phyloP scores from a whole-genome alignment of 2,113 vertebrate genomes.

The Mirza zaza region DNA sequence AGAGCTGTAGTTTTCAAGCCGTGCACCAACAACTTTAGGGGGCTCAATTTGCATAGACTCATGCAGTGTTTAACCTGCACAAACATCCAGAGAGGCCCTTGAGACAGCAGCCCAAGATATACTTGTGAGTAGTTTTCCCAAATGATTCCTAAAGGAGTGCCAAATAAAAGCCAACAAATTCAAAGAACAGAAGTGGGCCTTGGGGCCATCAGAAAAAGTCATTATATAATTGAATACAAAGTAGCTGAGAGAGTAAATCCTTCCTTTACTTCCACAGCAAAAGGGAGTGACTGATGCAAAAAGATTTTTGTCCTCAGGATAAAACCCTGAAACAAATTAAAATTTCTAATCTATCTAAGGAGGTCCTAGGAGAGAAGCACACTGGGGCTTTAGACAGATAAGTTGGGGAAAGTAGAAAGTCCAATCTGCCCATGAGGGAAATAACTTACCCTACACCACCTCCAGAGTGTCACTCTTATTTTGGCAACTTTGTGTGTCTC shows the following conservation, averaged over 20 bases:
- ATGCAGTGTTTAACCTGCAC: background rate
- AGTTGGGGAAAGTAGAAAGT: background rate
- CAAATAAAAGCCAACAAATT: constrained; percentile 20
- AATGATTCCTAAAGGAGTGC: background rate
- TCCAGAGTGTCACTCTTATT: background rate
- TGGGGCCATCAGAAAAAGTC: background rate
- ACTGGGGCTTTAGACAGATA: background rate
- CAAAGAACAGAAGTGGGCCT: background rate
- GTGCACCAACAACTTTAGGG: background rate
- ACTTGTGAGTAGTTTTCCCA: background rate
- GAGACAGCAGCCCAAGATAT: background rate
- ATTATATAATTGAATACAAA: constrained; percentile 13
- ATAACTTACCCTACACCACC: background rate
- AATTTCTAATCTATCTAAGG: background rate
- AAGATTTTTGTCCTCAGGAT: background rate
- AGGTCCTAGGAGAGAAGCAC: background rate
- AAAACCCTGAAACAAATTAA: background rate
- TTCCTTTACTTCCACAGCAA: background rate
- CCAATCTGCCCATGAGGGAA: background rate
- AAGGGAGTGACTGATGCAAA: background rate
- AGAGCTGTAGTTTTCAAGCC: background rate
- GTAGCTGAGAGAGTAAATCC: background rate
- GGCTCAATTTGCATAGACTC: background rate
- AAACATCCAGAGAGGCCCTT: background rate
- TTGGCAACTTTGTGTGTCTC: background rate